Base-by-base conservation (phyloP, 2,888 invertebrate genomes). In the Lobophora halterata region DNA sequence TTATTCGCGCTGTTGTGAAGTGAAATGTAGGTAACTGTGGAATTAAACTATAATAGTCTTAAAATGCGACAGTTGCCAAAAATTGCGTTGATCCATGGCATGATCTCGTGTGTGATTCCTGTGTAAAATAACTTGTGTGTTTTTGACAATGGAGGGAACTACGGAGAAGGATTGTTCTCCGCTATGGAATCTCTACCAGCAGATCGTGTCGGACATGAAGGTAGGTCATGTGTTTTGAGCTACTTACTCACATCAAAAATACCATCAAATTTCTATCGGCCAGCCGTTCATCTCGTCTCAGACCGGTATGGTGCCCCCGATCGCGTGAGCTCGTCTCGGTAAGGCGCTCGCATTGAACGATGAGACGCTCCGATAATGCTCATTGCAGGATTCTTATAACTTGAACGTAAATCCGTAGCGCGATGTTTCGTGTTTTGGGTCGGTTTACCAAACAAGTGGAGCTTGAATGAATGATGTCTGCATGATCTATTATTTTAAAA, bases 131-230 rank as follows among this genome's bases (percentile, higher is more conserved):
- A n/a, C n/a, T n/a, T 65, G 64, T 68, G 71, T 68, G 71, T 71
- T 58, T 71, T 66, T 72, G 74, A 88, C 83, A 78, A 93, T 93
- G 93, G 93, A 93, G 88, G 90, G 90, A 67, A 91, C 89, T 70
- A 80, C 82, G 32, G 94, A 94, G 77, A 91, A 94, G 80, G 96
- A 96, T 88, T 94, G 94, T 77, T 94, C 95, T 76, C 96, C 95
- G 58, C 89, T 97, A 70, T 97, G 97, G 81, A 95, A 95, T 72
- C 91, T 98, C 60, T 98, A 98, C 79, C 97, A 97, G 85, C 96
- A 96, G 80, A 96, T 98, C 63, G 93, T 98, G 65, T 93, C 93
- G 69, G 98, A 98, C 79, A 95, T 98, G 95, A 98, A 98, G 95
- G 98, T 97, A 90, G 89, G 91, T 81, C 58, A 55, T 35, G 44